Evolutionary conservation across 2,113 vertebrate genomes (phyloP).

Genomic region (Psilopsiagon aurifrons): DNA sequence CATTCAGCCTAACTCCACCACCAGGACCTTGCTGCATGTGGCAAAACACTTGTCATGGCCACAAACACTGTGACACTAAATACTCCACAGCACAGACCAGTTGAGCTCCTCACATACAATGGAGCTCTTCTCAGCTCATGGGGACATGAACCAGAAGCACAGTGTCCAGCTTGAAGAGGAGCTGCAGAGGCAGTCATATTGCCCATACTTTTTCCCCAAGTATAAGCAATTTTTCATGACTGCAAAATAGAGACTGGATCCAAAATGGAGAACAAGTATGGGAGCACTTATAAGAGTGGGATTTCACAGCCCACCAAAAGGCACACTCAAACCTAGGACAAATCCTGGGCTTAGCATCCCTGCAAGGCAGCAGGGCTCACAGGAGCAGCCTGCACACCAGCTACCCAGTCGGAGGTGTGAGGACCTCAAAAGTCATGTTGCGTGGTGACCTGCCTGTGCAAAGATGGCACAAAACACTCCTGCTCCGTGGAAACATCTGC

Average conservation of each 20-base stretch:
- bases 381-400: neutral
- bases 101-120: neutral
- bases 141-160: neutral
- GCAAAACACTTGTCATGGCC: accelerated
- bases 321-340: neutral
- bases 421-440: neutral
- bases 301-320: neutral
- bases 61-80: accelerated
- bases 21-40: neutral
- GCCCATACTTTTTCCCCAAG: neutral
- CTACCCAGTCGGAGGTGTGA: neutral
- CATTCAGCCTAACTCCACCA: accelerated
- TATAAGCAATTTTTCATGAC: neutral
- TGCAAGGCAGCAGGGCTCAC: neutral
- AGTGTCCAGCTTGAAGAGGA: accelerated
- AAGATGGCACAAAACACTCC: neutral
- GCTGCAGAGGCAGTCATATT: neutral
- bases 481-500: neutral
- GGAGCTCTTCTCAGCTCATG: accelerated
- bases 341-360: neutral
- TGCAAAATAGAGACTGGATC: neutral
- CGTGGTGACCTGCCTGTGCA: neutral
- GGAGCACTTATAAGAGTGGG: neutral
- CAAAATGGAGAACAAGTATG: neutral
- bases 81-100: neutral